phyloP scores from a whole-genome alignment of 2,797 vertebrate species.

The Chelmon rostratus region DNA sequence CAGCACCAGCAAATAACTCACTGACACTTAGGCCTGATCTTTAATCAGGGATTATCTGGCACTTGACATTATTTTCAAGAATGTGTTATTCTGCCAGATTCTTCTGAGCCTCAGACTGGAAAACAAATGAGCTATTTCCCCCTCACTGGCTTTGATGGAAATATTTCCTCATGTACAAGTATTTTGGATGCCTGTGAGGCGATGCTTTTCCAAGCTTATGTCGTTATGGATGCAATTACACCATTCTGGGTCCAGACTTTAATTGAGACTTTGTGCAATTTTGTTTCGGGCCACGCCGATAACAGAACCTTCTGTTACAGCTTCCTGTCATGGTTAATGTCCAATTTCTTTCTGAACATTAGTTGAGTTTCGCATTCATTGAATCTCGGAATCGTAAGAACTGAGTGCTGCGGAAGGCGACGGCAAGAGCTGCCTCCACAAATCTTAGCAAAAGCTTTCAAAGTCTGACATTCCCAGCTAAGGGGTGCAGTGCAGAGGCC shows the following conservation, averaged over 20 bases:
- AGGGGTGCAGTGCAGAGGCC: conserved; percentile 61
- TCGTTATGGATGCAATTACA: conserved; percentile 57
- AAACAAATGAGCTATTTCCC: conserved; percentile 56
- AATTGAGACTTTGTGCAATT: conserved; percentile 69
- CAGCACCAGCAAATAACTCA: conserved; percentile 74
- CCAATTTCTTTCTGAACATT: conserved; percentile 52
- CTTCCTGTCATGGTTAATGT: conserved; percentile 49
- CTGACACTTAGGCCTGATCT: conserved; percentile 72
- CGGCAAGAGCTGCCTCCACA: conserved; percentile 52
- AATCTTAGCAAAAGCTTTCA: conserved; percentile 63
- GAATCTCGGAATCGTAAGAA: conserved; percentile 46
- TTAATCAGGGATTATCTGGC: conserved; percentile 79
- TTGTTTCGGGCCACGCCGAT: conserved; percentile 63
- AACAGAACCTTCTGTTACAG: conserved; percentile 61
- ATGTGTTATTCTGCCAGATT: conserved; percentile 61
- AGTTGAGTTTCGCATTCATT: conserved; percentile 51
- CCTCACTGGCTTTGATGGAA: conserved; percentile 41
- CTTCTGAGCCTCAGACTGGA: conserved; percentile 35
- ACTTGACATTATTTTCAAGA: conserved; percentile 78
- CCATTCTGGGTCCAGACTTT: conserved; percentile 59
- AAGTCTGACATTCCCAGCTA: conserved; percentile 60
- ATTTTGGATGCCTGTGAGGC: conserved; percentile 51
- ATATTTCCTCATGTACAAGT: conserved; percentile 47
- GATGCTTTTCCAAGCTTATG: conserved; percentile 47
- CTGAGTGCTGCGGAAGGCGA: conserved; percentile 30